Evolutionary conservation across 2,113 vertebrate species (phyloP).

Genomic region (Cebus imitator): DNA sequence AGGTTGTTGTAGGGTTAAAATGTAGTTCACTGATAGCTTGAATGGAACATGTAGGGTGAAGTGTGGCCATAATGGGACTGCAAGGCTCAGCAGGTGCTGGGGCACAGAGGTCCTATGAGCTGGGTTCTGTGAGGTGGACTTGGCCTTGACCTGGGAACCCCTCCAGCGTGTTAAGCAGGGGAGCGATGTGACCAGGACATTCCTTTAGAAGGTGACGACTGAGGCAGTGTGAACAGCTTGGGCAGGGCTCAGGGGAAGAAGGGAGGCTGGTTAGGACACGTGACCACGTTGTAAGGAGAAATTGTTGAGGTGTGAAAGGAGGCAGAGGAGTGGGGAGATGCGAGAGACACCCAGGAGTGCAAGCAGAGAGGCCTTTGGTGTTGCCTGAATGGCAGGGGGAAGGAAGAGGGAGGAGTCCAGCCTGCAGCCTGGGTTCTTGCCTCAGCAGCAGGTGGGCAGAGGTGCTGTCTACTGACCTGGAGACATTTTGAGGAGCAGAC

Average conservation of each 20-base stretch:
- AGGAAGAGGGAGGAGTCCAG: not conserved
- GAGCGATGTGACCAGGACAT: not conserved
- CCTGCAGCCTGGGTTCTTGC: not conserved
- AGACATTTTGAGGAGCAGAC: too few species aligned
- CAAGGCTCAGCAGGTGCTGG: not conserved
- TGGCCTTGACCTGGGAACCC: not conserved
- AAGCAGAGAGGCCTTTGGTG: not conserved
- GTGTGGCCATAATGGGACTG: fast-evolving
- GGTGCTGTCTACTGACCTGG: too few species aligned
- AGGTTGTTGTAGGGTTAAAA: not conserved
- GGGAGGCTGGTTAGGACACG: not conserved
- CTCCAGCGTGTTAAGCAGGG: not conserved
- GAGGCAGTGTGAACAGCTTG: not conserved
- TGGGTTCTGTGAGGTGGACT: not conserved
- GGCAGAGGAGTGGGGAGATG: not conserved
- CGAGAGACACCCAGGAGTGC: not conserved
- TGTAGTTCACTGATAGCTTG: fast-evolving
- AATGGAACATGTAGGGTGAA: not conserved
- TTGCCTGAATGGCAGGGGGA: not conserved
- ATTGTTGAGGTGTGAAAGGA: not conserved
- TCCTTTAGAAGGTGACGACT: not conserved
- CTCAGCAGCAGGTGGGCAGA: not conserved
- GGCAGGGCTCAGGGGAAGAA: not conserved
- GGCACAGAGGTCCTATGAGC: not conserved
- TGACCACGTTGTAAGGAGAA: not conserved